Base-by-base conservation (phyloP, 1,140 invertebrate genomes). In the Nasonia giraulti region DNA sequence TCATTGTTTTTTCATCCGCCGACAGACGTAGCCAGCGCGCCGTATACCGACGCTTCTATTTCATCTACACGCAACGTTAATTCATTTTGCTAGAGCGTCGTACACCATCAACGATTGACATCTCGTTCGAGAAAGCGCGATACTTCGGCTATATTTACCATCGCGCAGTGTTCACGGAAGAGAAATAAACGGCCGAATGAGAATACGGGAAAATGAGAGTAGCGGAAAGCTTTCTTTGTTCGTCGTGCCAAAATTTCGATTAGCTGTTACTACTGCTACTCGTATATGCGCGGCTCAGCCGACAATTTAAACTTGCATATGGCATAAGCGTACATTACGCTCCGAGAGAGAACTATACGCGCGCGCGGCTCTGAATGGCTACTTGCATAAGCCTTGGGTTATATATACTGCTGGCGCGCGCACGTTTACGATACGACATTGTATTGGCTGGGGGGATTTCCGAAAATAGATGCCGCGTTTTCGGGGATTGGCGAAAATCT, bases 191-290 rank as follows among this genome's bases (percentile, higher is more conserved):
- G 40, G 20, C 23, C 10, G 68, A 10, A 50, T 17, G 55, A 81
- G 40, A 37, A 37, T 37, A 23, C 68, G 78, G 5, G 62, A 68
- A 80, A 79, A 66, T 66, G 62, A 62, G 27, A 27, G 1, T 27
- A 27, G 17, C 20, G 55, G 1, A n/a, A 62, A 80, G 37, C 33
- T 71, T 82, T 76, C 77, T 86, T 80, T 77, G 50, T 55, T 68
- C 27, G 17, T 8, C 71, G 50, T 77, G 78, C 37, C 80, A 68
- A 66, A 76, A 83, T 84, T 55, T 81, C 75, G 82, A 83, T 83
- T 83, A 78, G 82, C 75, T 17, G 55, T 83, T 47, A 82, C 50
- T 69, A 78, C 31, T 5, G 66, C 8, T 14, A 0, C 37, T 37
- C 37, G 68, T 73, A 66, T 62, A 62, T n/a, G 20, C 55, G 55